Percentiles rank a stretch among this genome's conserved stretches.
Evolutionary conservation across 1,140 invertebrate species (phyloP).

Genomic region (Ceratina calcarata): DNA sequence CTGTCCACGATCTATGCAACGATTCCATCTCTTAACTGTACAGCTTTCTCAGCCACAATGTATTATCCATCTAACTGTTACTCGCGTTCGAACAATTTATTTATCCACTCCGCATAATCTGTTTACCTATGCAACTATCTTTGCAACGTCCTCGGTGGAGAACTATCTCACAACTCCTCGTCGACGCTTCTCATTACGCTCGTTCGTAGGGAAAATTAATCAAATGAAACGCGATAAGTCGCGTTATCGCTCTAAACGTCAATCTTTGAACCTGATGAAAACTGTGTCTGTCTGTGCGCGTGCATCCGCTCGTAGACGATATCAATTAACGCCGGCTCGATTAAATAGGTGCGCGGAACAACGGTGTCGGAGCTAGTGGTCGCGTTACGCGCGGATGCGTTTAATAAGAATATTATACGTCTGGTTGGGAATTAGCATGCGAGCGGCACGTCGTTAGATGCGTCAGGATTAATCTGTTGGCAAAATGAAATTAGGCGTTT

Average conservation of each 20-base stretch:
- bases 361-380: conserved; percentile 3
- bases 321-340: conserved; percentile 30
- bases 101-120: too few relatives aligned
- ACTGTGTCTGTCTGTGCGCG: too few relatives aligned
- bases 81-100: too few relatives aligned
- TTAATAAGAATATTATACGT: conserved; percentile 47
- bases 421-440: conserved; percentile 36
- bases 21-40: too few relatives aligned
- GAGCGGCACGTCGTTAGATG: neutral
- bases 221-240: neutral
- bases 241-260: neutral
- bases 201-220: neutral
- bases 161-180: neutral
- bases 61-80: too few relatives aligned
- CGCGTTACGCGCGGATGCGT: conserved; percentile 24
- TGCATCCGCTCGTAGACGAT: neutral
- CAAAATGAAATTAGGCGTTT: neutral
- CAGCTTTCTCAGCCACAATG: too few relatives aligned
- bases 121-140: too few relatives aligned
- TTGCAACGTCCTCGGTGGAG: neutral
- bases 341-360: conserved; percentile 20
- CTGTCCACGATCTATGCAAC: too few relatives aligned
- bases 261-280: neutral
- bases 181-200: neutral
- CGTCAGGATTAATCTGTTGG: neutral